phyloP scores from a whole-genome alignment of 2,888 invertebrate genomes.

The Drosophila tanythrix region DNA sequence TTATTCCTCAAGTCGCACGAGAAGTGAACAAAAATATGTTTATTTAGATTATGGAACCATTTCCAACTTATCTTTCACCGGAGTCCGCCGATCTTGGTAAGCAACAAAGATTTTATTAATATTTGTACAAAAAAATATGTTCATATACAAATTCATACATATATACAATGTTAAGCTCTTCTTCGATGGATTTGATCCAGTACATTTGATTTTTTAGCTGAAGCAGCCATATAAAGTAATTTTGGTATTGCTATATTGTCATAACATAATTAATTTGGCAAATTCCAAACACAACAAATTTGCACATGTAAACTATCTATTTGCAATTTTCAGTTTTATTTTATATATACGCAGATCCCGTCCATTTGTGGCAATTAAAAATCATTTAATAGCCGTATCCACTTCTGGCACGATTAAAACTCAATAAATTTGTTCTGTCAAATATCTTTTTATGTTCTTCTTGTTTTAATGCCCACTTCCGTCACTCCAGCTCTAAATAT shows the following conservation, averaged over 20 bases:
- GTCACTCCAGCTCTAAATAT: constrained; percentile 19
- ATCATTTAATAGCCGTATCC: constrained; percentile 21
- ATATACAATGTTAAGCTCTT: not conserved
- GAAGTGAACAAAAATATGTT: not conserved
- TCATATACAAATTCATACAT: not conserved
- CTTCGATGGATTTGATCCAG: not conserved
- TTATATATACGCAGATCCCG: not conserved
- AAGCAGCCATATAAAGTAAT: not conserved
- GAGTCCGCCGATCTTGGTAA: not conserved
- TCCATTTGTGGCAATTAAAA: constrained; percentile 16
- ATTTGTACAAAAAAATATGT: not conserved
- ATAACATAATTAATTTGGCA: not conserved
- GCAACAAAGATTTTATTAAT: too few relatives aligned
- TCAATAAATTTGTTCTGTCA: constrained; percentile 39
- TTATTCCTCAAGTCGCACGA: not conserved
- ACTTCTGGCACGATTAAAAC: constrained; percentile 41
- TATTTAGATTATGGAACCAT: not conserved
- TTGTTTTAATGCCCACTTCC: constrained; percentile 29
- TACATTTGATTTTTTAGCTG: not conserved
- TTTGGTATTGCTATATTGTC: not conserved
- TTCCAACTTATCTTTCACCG: not conserved
- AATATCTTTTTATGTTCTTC: constrained; percentile 33
- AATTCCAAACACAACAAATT: not conserved
- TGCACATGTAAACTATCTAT: not conserved
- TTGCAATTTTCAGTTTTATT: not conserved